Conservation (phyloP, 1,140 invertebrate genomes). For the Asbolus verrucosus region DNA sequence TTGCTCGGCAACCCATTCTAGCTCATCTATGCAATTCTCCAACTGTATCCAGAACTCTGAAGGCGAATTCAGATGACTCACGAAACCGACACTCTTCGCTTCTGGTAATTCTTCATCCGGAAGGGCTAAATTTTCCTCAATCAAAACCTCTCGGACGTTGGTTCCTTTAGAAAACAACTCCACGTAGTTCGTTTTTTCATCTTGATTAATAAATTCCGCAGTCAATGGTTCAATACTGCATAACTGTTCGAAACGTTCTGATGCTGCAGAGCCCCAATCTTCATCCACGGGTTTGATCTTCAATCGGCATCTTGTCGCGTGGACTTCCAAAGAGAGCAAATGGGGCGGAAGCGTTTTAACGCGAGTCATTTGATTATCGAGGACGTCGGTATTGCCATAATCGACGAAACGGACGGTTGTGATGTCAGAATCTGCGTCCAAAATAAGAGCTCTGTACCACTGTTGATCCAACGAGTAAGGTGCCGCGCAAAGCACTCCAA, state of each 20-base stretch:
- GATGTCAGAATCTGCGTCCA: slow-evolving; percentile 76
- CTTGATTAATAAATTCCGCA: slow-evolving; percentile 70
- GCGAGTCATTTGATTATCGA: slow-evolving; percentile 68
- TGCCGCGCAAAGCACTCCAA: slow-evolving; percentile 77
- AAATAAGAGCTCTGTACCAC: slow-evolving; percentile 87
- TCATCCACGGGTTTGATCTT: slow-evolving; percentile 73
- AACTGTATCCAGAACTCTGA: slow-evolving; percentile 80
- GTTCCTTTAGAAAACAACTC: slow-evolving; percentile 72
- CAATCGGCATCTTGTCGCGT: slow-evolving; percentile 73
- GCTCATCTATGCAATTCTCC: slow-evolving; percentile 70
- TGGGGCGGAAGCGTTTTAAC: slow-evolving; percentile 72
- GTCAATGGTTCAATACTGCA: slow-evolving; percentile 63
- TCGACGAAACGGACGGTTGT: slow-evolving; percentile 85
- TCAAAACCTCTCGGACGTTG: slow-evolving; percentile 73
- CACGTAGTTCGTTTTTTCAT: slow-evolving; percentile 72
- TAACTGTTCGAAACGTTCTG: slow-evolving; percentile 70
- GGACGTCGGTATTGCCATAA: slow-evolving; percentile 82
- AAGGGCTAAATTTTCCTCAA: slow-evolving; percentile 66
- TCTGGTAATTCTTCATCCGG: slow-evolving; percentile 52
- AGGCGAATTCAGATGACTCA: slow-evolving; percentile 76
- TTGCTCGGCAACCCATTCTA: slow-evolving; percentile 73
- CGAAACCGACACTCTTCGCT: slow-evolving; percentile 71
- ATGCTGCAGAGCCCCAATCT: slow-evolving; percentile 75
- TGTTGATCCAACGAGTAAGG: slow-evolving; percentile 77
- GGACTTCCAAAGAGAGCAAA: slow-evolving; percentile 68